Evolutionary conservation across 2,888 invertebrate species (phyloP), one percentile per base, ranked within the genome.

Genomic region (Bombylius major): DNA sequence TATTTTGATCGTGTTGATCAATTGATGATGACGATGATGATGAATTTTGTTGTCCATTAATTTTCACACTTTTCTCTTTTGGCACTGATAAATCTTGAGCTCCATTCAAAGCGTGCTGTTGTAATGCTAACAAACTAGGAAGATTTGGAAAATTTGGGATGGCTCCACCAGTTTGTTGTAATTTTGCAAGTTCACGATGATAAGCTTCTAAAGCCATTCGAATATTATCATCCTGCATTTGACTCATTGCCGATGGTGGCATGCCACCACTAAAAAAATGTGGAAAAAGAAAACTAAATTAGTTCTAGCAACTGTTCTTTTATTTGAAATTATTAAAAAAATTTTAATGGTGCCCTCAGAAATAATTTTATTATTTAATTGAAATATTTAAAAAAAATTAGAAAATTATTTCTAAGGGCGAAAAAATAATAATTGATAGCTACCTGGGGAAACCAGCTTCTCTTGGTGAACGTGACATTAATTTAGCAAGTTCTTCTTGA

Each of bases 401-500:
- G 1, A 14, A 14, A 7, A 14, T 14, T 7, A 45, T 45, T 14
- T n/a, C 45, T 14, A 4, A 45, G 45, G 45, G 45, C 8, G 9
- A 42, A 42, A 42, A 42, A 8, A 42, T 11, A 42, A 42, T 23
- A 23, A 23, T 23, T 11, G 33, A 47, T 47, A 66, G 79, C 78
- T 78, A 89, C 89, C 87, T 84, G 70, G 87, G 86, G 66, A 88
- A 87, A 36, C 46, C 14, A 14, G 87, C 82, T 58, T 89, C 89
- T 48, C 88, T 79, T 45, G 82, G 86, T 62, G 82, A 85, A 56
- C 89, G 81, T 65, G 87, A 89, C 84, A 95, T 93, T 55, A 98
- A 81, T 71, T 96, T 96, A 57, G 91, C 88, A 60, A 96, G 77
- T 71, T 97, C 95, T 70, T 95, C 94, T 68, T 96, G 94, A 71